phyloP scores from a whole-genome alignment of 2,113 vertebrate species.

The Machaerirhynchus nigripectus region DNA sequence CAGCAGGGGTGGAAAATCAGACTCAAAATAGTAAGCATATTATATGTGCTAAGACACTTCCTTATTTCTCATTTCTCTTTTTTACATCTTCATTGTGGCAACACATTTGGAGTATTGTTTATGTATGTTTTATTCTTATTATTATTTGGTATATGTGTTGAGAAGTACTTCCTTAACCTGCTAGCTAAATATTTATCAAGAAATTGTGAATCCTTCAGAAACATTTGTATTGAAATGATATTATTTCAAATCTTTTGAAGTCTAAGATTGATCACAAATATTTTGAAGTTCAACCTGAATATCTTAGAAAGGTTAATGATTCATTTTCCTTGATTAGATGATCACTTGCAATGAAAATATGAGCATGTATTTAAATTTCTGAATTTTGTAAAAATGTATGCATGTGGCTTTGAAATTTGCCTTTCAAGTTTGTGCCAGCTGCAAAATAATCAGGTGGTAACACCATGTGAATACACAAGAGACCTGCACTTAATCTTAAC shows the following conservation, averaged over 20 bases:
- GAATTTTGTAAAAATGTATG: not conserved
- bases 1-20: not conserved
- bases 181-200: not conserved
- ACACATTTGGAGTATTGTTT: not conserved
- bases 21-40: not conserved
- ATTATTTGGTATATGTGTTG: not conserved
- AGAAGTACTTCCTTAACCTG: not conserved
- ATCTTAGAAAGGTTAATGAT: not conserved
- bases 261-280: not conserved
- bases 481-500: not conserved
- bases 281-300: slow-evolving; percentile 1
- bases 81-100: not conserved
- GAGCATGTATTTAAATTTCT: not conserved
- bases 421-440: not conserved
- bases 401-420: not conserved
- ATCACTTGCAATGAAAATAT: slow-evolving; percentile 16
- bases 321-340: not conserved
- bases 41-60: not conserved
- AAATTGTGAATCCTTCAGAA: not conserved
- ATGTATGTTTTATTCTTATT: not conserved
- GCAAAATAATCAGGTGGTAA: not conserved
- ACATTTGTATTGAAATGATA: not conserved
- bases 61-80: not conserved
- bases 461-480: not conserved
- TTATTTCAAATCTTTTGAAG: not conserved